Percentiles rank a stretch among this genome's conserved stretches.
These are phyloP conservation scores for Varanus komodoensis DNA, from an alignment of 2,113 vertebrate genomes.

Conservation along the genomic window DNA sequence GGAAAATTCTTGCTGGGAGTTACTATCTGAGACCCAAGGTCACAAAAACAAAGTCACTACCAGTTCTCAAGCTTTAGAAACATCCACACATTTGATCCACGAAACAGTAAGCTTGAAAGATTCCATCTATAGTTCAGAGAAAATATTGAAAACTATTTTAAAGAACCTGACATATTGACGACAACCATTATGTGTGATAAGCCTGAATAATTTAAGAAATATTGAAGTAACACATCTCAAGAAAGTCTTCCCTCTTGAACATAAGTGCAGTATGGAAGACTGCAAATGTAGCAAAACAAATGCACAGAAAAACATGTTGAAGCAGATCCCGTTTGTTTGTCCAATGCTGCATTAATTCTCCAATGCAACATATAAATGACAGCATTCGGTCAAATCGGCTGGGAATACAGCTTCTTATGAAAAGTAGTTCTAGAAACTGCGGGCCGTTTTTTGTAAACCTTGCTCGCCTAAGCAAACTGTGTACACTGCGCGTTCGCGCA, in stretches of 20 bases:
- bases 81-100: conserved; percentile 60
- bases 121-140: background rate
- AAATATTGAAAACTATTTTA: background rate
- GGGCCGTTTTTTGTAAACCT: background rate
- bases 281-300: conserved; percentile 58
- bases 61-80: conserved; percentile 64
- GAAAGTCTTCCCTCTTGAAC: conserved; percentile 50
- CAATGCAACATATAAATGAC: background rate
- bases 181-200: background rate
- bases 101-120: conserved; percentile 11
- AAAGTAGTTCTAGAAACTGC: background rate
- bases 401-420: background rate
- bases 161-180: background rate
- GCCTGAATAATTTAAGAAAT: background rate
- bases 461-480: background rate
- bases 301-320: conserved; percentile 52
- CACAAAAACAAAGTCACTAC: conserved; percentile 71
- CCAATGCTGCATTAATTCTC: conserved; percentile 31
- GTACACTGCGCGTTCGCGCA: background rate
- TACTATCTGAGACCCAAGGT: conserved; percentile 73
- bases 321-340: conserved; percentile 61
- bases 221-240: conserved; percentile 45
- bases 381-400: no score
- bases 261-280: conserved; percentile 43
- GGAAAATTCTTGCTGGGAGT: conserved; percentile 72